Conservation (phyloP, 2,797 vertebrate genomes). For the Silurus lanzhouensis region DNA sequence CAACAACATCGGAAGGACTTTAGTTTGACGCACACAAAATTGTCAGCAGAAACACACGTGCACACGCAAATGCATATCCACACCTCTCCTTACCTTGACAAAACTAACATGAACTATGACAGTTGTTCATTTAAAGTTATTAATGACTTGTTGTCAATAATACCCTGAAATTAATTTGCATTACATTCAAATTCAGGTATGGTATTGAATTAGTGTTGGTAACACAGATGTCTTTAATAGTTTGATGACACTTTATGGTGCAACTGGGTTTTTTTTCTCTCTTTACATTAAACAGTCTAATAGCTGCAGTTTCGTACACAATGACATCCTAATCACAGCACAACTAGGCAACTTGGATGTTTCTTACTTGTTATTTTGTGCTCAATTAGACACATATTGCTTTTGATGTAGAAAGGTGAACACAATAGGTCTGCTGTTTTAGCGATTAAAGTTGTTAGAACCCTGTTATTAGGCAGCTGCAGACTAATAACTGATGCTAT, state of each 20-base stretch:
- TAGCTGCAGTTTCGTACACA: neutral
- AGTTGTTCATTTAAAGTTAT: neutral
- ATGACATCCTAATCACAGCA: neutral
- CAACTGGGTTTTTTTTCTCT: neutral
- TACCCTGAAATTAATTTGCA: neutral
- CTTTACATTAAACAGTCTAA: neutral
- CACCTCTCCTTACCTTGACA: neutral
- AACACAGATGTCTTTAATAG: slow-evolving; percentile 7
- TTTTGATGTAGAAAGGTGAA: neutral
- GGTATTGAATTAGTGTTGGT: slow-evolving; percentile 17
- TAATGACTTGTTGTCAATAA: slow-evolving; percentile 13
- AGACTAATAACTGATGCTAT: neutral
- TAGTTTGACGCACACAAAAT: neutral
- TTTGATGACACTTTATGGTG: slow-evolving; percentile 24
- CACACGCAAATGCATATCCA: neutral
- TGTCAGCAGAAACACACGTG: slow-evolving; percentile 5
- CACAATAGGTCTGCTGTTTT: neutral
- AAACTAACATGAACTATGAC: neutral
- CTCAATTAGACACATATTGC: neutral
- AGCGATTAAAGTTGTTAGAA: neutral
- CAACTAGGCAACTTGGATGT: neutral
- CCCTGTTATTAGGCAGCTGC: neutral
- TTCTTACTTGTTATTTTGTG: neutral
- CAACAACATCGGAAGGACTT: slow-evolving; percentile 31
- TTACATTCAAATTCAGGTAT: neutral